Conservation (phyloP, 2,888 invertebrate species). For the Tinea trinotella region DNA sequence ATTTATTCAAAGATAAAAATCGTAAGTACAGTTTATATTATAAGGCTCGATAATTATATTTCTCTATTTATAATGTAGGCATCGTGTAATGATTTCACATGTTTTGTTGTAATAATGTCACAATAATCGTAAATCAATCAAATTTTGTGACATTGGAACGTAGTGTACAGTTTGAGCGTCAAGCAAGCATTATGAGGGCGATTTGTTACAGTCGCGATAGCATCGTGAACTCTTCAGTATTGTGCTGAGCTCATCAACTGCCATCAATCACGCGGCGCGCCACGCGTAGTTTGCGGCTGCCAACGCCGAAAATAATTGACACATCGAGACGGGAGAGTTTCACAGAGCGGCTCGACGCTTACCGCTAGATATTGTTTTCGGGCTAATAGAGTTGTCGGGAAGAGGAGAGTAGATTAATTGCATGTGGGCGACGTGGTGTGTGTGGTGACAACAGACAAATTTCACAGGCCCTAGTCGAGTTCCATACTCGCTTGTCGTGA, state of each 20-base stretch:
- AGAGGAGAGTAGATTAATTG: slow-evolving; percentile 46
- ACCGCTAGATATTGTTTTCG: slow-evolving; percentile 23
- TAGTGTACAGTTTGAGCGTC: neutral
- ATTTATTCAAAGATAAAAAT: slow-evolving; percentile 89
- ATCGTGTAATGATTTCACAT: neutral
- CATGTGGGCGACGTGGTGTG: slow-evolving; percentile 26
- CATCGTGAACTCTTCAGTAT: slow-evolving; percentile 17
- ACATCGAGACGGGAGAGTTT: slow-evolving; percentile 20
- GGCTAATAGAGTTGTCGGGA: slow-evolving; percentile 47
- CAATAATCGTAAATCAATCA: slow-evolving; percentile 10
- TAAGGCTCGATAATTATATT: too few species aligned
- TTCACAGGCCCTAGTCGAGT: neutral
- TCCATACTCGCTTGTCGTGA: neutral
- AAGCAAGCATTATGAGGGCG: slow-evolving; percentile 15
- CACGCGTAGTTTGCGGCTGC: slow-evolving; percentile 17
- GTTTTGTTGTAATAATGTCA: neutral
- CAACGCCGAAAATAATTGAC: slow-evolving; percentile 22
- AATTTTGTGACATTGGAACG: slow-evolving; percentile 8
- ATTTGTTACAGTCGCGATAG: slow-evolving; percentile 18
- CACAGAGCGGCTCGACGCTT: slow-evolving; percentile 8
- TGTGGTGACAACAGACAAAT: slow-evolving; percentile 23
- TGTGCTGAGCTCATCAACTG: slow-evolving; percentile 19
- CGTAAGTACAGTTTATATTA: slow-evolving; percentile 77
- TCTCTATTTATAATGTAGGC: too few species aligned
- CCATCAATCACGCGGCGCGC: slow-evolving; percentile 22